A percentile compares a stretch with the other conserved stretches of the same genome.
Evolutionary conservation across 2,113 vertebrate species (phyloP).

Genomic region (Megaptera novaeangliae): DNA sequence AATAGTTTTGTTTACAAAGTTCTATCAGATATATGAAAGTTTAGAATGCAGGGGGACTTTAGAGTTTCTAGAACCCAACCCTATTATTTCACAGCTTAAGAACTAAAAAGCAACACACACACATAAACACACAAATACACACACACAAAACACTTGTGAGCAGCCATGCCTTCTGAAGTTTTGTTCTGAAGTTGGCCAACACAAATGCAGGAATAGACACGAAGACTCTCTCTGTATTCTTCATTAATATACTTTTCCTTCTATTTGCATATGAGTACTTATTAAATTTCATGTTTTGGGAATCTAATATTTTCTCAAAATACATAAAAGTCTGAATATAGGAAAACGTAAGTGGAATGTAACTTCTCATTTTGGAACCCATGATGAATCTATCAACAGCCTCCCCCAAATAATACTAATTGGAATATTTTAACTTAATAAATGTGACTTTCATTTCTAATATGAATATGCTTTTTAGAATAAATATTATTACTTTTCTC

Average conservation of each 20-base stretch:
- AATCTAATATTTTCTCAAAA: neutral
- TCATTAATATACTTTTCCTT: neutral
- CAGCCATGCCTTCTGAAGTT: neutral
- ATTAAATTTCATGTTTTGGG: neutral
- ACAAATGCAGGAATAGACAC: neutral
- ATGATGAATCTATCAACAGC: neutral
- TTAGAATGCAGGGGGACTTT: neutral
- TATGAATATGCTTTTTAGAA: neutral
- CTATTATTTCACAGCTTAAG: neutral
- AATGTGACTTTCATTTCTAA: neutral
- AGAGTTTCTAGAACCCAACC: neutral
- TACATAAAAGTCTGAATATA: neutral
- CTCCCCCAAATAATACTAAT: neutral
- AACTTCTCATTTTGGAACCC: neutral
- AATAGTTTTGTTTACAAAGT: neutral
- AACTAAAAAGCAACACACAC: neutral
- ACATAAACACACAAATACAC: neutral
- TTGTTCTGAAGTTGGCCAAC: neutral
- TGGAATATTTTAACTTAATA: neutral
- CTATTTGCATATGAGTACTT: neutral
- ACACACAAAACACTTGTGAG: accelerated
- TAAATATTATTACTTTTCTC: neutral
- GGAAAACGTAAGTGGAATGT: neutral
- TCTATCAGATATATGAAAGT: neutral
- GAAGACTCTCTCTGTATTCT: neutral